Evolutionary conservation across 1,140 invertebrate species (phyloP), one percentile per base, ranked within the genome.

Genomic region (Atta cephalotes): DNA sequence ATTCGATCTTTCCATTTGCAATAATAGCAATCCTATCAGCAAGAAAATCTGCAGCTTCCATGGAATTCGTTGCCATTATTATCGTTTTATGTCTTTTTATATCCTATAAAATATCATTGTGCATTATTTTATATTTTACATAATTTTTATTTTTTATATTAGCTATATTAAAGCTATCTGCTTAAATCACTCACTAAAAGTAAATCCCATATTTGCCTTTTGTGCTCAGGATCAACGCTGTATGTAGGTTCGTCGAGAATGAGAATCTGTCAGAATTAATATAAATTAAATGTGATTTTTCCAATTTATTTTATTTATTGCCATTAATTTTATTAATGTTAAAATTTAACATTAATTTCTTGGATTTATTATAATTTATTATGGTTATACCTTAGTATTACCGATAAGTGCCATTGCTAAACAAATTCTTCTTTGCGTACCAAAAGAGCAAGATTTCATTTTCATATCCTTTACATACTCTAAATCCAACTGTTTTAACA

Each of bases 171-270:
- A 58, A 56, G 0, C 14, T 5, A 53, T 70, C 6, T 72, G 18
- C n/a, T 63, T 1, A 56, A 56, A 68, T 88, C 21, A 77, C 93
- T 93, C 53, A 93, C 90, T 31, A 92, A 90, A 28, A 96, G 93
- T 4, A 96, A 92, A 87, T 95, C 93, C 96, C 96, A 96, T 9
- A 97, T 86, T 49, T 95, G 94, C 35, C 96, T 92, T 60, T 95
- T 91, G 3, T 96, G 94, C 6, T 96, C 93, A 14, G 96, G 96
- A 89, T 97, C 96, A 87, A 96, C 95, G 60, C 96, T 96, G 66
- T 95, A 96, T 12, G 95, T 96, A n/a, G 96, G 96, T 89, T 96
- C 96, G 89, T 96, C 97, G 88, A 98, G 92, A 87, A 97, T 96
- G 21, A 98, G 95, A 16, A 89, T 89, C 89, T 89, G 49, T 1